These are phyloP conservation scores for Nowickia ferox DNA, from an alignment of 2,888 invertebrate species.

Conservation along the genomic window DNA sequence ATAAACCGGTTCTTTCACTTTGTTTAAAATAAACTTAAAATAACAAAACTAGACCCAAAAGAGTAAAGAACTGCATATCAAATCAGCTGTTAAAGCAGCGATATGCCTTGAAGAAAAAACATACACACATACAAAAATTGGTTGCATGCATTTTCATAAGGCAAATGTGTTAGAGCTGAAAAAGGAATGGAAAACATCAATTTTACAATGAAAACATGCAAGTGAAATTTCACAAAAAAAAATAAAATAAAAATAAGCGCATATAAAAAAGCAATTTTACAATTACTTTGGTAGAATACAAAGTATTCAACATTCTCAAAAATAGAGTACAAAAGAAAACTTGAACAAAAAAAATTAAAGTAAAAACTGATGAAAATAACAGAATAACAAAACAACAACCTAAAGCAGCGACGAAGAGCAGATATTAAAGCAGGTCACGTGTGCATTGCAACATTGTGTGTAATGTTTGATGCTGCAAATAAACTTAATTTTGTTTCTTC, in stretches of 20 bases:
- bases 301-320: conserved; percentile 38
- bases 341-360: conserved; percentile 4
- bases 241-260: background rate
- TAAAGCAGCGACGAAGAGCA: conserved; percentile 27
- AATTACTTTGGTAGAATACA: conserved; percentile 59
- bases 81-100: no score
- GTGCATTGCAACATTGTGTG: conserved; percentile 50
- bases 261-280: conserved; percentile 43
- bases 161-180: conserved; percentile 39
- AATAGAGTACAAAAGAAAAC: background rate
- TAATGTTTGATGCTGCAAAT: conserved; percentile 64
- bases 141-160: conserved; percentile 1
- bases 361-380: conserved; percentile 26
- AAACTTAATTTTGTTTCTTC: conserved; percentile 30
- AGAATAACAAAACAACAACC: conserved; percentile 37
- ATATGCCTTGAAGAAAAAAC: background rate
- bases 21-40: no score
- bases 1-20: no score
- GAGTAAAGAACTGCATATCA: no score
- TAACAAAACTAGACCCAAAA: no score
- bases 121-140: background rate
- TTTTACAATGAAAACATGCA: conserved; percentile 56
- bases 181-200: conserved; percentile 31
- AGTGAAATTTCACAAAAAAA: conserved; percentile 37
- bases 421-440: conserved; percentile 67